Evolutionary conservation across 2,888 invertebrate genomes (phyloP), one percentile per base, ranked within the genome.

Genomic region (Eristalis tenax): DNA sequence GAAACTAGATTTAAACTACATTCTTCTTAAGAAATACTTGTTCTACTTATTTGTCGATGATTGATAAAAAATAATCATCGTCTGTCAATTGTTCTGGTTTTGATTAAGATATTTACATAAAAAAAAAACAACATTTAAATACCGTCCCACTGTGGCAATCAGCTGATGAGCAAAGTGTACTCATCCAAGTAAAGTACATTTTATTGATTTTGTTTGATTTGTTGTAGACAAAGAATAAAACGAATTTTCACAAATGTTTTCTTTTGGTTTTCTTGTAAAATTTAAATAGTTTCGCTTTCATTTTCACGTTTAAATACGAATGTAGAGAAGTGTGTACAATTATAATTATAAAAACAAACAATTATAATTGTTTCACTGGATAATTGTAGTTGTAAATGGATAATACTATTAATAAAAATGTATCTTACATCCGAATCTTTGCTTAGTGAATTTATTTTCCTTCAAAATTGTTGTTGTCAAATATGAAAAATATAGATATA

Each of bases 401-500:
- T 82, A 78, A 77, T 74, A 78, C 69, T 78, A 75, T 66, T 64
- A 61, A 70, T 69, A 86, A 71, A 78, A 61, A 65, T 56, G 5
- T 82, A 86, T 83, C 83, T 82, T 86, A 83, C 74, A 86, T 40
- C 38, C 69, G 66, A 79, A 63, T 65, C 4, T 64, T 74, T 81
- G 64, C 57, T 61, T 63, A 26, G 35, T 74, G 32, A 57, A 13
- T 50, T 22, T 26, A 26, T 50, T 28, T 10, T 66, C 61, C 61
- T 57, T 68, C 32, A 68, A 77, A 77, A 69, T 32, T 83, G 76
- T 68, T 69, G 69, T 77, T 69, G 32, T 82, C 64, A 74, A 82
- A 82, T 86, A 85, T 86, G 74, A 86, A 86, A 86, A 86, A 86
- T 86, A 86, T 82, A 86, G 78, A 26, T 76, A 40, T 81, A 28